Conservation (phyloP, 2,113 vertebrate genomes). For the Scolopax mira region DNA sequence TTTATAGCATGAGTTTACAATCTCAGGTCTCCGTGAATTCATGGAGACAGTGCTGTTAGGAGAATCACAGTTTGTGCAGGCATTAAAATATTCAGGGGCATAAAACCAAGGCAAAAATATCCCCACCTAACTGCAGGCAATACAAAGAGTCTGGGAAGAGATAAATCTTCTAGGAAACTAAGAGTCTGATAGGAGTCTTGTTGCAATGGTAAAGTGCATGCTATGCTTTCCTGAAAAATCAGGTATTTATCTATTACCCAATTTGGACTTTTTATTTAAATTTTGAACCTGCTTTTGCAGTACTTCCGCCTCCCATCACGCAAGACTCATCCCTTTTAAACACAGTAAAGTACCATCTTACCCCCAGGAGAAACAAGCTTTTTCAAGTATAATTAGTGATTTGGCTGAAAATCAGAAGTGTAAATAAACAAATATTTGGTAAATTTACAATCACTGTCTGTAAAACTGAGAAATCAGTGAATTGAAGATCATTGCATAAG, state of each 20-base stretch:
- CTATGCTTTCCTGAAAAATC: not conserved
- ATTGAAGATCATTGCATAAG: not conserved
- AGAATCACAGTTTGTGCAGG: not conserved
- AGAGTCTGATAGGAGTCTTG: not conserved
- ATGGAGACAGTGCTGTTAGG: not conserved
- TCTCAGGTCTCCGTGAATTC: not conserved
- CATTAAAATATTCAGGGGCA: not conserved
- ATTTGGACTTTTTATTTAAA: not conserved
- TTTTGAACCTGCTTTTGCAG: not conserved
- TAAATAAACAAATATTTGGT: not conserved
- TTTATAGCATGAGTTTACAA: not conserved
- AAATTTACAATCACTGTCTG: not conserved
- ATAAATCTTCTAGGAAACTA: not conserved
- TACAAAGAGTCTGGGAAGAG: not conserved
- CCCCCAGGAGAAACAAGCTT: not conserved
- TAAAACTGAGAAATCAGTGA: not conserved
- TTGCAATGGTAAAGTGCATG: not conserved
- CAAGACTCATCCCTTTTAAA: not conserved
- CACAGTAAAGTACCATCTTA: not conserved
- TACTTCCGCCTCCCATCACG: not conserved
- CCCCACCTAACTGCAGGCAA: not conserved
- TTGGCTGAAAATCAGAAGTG: not conserved
- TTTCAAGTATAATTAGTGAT: not conserved
- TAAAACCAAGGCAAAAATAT: not conserved
- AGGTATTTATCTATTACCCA: not conserved